phyloP scores from a whole-genome alignment of 2,797 vertebrate species.

The Garrulus glandarius region DNA sequence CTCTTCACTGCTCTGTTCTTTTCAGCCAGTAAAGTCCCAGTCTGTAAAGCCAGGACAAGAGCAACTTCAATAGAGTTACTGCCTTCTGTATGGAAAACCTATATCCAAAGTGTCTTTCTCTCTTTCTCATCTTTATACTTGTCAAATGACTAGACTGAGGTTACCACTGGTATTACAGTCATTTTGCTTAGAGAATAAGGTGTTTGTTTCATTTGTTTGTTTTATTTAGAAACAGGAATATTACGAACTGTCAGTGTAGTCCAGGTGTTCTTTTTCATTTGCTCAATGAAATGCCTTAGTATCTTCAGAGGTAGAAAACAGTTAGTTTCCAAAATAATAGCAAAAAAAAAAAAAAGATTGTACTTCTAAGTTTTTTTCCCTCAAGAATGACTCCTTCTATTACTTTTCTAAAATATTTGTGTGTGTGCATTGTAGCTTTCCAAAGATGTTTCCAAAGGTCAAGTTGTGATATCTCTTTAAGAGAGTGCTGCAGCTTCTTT shows the following conservation, averaged over 20 bases:
- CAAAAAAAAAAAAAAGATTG: neutral
- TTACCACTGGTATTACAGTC: neutral
- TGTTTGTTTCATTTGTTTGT: neutral
- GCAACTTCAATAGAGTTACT: neutral
- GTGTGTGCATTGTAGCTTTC: neutral
- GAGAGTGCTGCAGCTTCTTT: neutral
- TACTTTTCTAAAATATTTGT: neutral
- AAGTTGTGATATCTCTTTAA: neutral
- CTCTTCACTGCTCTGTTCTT: neutral
- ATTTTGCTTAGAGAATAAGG: neutral
- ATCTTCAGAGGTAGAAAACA: neutral
- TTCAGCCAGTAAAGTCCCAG: neutral
- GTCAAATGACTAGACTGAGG: neutral
- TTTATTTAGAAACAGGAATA: neutral
- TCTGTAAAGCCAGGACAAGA: neutral
- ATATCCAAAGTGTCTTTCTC: neutral
- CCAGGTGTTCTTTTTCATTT: neutral
- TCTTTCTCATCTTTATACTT: neutral
- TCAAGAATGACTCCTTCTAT: neutral
- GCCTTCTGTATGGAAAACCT: neutral
- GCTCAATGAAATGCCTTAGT: neutral
- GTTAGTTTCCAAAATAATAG: neutral
- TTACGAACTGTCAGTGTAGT: neutral
- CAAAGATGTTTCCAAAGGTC: neutral
- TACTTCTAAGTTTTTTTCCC: neutral